Evolutionary conservation across 2,888 invertebrate species (phyloP), one percentile per base, ranked within the genome.

Genomic region (Poecilus cupreus): DNA sequence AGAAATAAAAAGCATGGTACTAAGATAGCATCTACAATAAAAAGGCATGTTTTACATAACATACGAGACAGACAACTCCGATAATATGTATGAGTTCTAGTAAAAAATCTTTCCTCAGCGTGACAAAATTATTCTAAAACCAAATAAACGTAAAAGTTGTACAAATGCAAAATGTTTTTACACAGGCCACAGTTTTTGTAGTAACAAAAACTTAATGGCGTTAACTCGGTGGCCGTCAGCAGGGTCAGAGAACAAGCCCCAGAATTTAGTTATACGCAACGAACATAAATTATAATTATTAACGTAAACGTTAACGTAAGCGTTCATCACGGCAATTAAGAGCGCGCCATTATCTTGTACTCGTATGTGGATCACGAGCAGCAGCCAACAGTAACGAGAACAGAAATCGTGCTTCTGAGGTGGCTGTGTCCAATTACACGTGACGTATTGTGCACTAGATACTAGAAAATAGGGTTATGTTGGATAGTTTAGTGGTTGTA

Each of bases 281-380:
- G 39, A 68, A 43, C 13, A 68, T 68, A 68, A 68, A 68, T 68
- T 68, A 68, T 39, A 68, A 68, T 68, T 68, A 68, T 39, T n/a
- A 68, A 39, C 10, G 68, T 68, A 43, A 68, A 68, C 11, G 39
- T 20, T 16, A 68, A 68, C 39, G 39, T 39, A 8, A 68, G 68
- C 37, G 68, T 39, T 68, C 68, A 39, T 68, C 39, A 68, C 20
- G 39, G 39, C 68, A 68, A 68, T 68, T 68, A 68, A 20, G 18
- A 16, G 8, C 18, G 32, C 13, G 20, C 18, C 37, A 68, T 39
- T 68, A 43, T 68, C 37, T 39, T 18, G 39, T 18, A 5, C 68
- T 16, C 39, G 39, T 68, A 39, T 68, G 68, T 68, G 60, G 60
- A 60, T 60, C 11, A 13, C 10, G 26, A 60, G 24, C 13, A 32